A percentile compares a stretch with the other conserved stretches of the same genome.
These are phyloP conservation scores for Macrophya annulata DNA, from an alignment of 2,888 invertebrate species.

Conservation along the genomic window DNA sequence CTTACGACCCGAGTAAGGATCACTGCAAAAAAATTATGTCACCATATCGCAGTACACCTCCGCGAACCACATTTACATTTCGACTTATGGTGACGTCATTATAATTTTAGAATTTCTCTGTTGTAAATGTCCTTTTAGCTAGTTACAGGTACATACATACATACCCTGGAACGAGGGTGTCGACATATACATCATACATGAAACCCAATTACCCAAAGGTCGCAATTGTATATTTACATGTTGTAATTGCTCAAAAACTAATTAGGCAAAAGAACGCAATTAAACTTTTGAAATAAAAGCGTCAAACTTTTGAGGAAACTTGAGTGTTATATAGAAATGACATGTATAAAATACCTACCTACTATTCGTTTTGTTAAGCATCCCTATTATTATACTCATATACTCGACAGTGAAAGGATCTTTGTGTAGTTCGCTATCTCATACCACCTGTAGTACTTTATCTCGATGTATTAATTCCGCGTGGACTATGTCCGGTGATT, in stretches of 20 bases:
- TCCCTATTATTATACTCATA: not conserved
- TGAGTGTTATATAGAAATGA: not conserved
- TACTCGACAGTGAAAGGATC: slow-evolving; percentile 3
- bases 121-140: not conserved
- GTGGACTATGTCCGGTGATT: not conserved
- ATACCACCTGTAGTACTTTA: slow-evolving; percentile 13
- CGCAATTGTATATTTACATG: not conserved
- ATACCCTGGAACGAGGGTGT: not conserved
- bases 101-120: slow-evolving; percentile 40
- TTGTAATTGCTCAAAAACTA: slow-evolving; percentile 16
- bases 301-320: not conserved
- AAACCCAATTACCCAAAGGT: slow-evolving; percentile 11
- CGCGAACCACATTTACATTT: slow-evolving; percentile 41
- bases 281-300: not conserved
- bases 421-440: not conserved
- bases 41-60: slow-evolving; percentile 26
- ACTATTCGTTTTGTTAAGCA: not conserved
- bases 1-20: slow-evolving; percentile 61
- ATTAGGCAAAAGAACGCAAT: slow-evolving; percentile 8
- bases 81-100: slow-evolving; percentile 45
- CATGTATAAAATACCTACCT: not conserved
- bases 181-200: not conserved
- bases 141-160: not conserved
- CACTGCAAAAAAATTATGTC: slow-evolving; percentile 58
- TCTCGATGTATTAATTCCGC: slow-evolving; percentile 10